phyloP scores from a whole-genome alignment of 2,113 vertebrate species.

The Syngnathus floridae region DNA sequence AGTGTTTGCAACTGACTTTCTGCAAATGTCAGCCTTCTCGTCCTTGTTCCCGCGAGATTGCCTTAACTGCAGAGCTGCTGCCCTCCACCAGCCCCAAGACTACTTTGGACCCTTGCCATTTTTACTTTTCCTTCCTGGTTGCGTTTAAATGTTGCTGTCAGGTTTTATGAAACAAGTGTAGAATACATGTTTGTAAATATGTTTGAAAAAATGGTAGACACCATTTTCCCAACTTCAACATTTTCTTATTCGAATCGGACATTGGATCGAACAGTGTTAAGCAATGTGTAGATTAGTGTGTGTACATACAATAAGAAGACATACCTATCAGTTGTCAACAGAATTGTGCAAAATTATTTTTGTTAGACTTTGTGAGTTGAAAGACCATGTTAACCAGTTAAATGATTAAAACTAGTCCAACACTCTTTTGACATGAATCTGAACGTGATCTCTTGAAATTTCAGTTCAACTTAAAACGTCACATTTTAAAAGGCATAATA shows the following conservation, averaged over 20 bases:
- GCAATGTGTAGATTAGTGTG: not conserved
- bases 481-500: not conserved
- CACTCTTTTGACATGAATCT: not conserved
- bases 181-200: slow-evolving; percentile 62
- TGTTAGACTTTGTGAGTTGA: not conserved
- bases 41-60: slow-evolving; percentile 46
- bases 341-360: not conserved
- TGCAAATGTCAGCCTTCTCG: slow-evolving; percentile 38
- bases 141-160: slow-evolving; percentile 28
- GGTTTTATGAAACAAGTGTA: slow-evolving; percentile 48
- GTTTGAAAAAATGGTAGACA: not conserved
- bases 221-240: not conserved
- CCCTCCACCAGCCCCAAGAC: slow-evolving; percentile 18
- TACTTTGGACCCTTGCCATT: slow-evolving; percentile 27
- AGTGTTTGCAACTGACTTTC: slow-evolving; percentile 32
- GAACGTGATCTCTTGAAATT: not conserved
- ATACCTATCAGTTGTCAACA: not conserved
- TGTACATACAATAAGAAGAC: not conserved
- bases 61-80: slow-evolving; percentile 52
- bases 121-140: slow-evolving; percentile 11
- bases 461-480: not conserved
- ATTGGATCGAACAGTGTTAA: not conserved
- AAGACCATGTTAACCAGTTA: slow-evolving; percentile 8
- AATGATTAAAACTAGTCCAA: not conserved
- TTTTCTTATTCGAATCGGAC: not conserved